A percentile compares a stretch with the other conserved stretches of the same genome.
phyloP scores from a whole-genome alignment of 1,140 invertebrate genomes.

The Drosophila grimshawi region DNA sequence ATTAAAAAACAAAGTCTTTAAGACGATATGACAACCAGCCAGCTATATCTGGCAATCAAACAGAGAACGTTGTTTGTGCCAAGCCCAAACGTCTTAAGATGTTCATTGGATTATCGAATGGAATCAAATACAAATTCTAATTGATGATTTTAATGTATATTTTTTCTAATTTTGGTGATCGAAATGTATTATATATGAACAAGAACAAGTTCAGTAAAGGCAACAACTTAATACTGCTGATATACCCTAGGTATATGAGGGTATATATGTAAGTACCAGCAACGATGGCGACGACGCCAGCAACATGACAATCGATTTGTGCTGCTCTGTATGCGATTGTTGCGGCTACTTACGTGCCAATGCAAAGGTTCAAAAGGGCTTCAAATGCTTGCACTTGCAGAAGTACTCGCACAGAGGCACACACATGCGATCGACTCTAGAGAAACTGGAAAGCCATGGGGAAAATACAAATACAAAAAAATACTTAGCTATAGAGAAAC shows the following conservation, averaged over 20 bases:
- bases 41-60: slow-evolving; percentile 9
- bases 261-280: slow-evolving; percentile 36
- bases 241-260: slow-evolving; percentile 2
- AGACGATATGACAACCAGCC: neutral
- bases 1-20: slow-evolving; percentile 8
- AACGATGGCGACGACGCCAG: slow-evolving; percentile 42
- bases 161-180: neutral
- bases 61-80: neutral
- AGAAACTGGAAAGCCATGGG: slow-evolving; percentile 16
- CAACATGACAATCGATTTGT: slow-evolving; percentile 77
- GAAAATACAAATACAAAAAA: neutral
- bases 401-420: slow-evolving; percentile 26
- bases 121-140: neutral
- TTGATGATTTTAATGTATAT: neutral
- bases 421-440: slow-evolving; percentile 24
- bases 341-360: slow-evolving; percentile 73
- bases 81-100: neutral
- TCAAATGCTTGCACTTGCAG: slow-evolving; percentile 27
- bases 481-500: slow-evolving; percentile 38
- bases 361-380: slow-evolving; percentile 75
- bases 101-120: neutral
- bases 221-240: neutral
- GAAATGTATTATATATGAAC: neutral
- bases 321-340: slow-evolving; percentile 69
- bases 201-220: neutral